Evolutionary conservation across 1,140 invertebrate genomes (phyloP).

Genomic region (Lutraria rhynchaena): DNA sequence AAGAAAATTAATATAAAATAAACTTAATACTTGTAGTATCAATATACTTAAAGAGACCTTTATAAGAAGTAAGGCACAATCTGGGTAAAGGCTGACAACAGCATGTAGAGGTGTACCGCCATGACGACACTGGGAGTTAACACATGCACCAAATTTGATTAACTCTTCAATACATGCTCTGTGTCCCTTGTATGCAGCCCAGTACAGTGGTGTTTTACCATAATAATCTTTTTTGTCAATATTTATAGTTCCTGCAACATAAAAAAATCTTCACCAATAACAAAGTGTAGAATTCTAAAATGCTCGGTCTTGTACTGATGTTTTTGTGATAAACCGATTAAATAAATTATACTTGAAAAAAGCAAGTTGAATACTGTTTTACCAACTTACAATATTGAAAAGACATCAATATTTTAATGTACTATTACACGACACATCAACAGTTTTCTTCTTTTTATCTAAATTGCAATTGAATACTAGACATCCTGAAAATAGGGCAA

Average conservation of each 20-base stretch:
- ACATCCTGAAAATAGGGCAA: neutral
- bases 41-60: conserved; percentile 58
- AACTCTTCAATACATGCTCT: conserved; percentile 67
- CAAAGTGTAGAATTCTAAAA: too few relatives aligned
- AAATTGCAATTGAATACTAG: neutral
- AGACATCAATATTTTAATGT: too few relatives aligned
- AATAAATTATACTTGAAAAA: too few relatives aligned
- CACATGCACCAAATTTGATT: conserved; percentile 68
- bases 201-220: conserved; percentile 71
- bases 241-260: conserved; percentile 64
- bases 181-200: conserved; percentile 72
- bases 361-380: too few relatives aligned
- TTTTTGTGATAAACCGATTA: too few relatives aligned
- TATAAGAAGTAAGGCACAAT: conserved; percentile 72
- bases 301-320: too few relatives aligned
- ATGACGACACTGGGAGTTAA: conserved; percentile 71
- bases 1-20: too few relatives aligned
- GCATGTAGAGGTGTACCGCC: conserved; percentile 70
- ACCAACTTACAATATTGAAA: too few relatives aligned
- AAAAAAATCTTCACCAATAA: too few relatives aligned
- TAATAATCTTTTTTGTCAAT: conserved; percentile 71
- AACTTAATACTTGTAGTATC: too few relatives aligned
- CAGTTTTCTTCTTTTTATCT: neutral
- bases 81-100: conserved; percentile 70
- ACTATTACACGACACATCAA: too few relatives aligned